Evolutionary conservation across 2,888 invertebrate genomes (phyloP), one percentile per base, ranked within the genome.

Genomic region (Morpho helenor): DNA sequence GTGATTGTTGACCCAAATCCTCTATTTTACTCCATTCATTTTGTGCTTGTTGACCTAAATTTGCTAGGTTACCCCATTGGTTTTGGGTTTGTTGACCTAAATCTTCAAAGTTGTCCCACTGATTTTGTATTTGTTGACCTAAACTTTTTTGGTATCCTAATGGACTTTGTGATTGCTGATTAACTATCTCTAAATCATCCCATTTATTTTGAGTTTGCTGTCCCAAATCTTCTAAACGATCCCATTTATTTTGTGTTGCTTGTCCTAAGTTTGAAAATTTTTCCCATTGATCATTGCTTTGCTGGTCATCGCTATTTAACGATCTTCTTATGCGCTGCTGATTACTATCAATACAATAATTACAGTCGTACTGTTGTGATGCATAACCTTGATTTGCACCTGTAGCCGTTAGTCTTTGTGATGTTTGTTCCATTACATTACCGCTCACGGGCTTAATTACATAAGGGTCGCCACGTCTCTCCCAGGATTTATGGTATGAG

Each of bases 401-500:
- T 50, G 72, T 70, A 49, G 79, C 71, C 40, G 75, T 75, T 48
- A 84, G 62, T 74, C 72, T 76, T 67, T 82, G 80, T 7, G 81
- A 77, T 47, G 71, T 64, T 69, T 79, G 79, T 51, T 73, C 65
- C 40, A 42, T 53, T 56, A 65, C 64, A 49, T 71, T 75, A 64
- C 65, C 70, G 7, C 76, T 71, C 23, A 68, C 73, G n/a, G 90
- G 91, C 65, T 77, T 71, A 44, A 91, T 91, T 7, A 89, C 73
- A 55, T 91, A 91, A 7, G 91, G 91, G 66, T 89, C 90, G 23
- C 91, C 91, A 68, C 86, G 90, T 57, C 82, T 82, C 68, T 91
- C 91, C 91, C 91, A 91, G 31, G 91, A 81, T 68, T 91, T 91
- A 60, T 91, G 89, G 65, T 91, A 91, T 7, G 91, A 84, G 72